These are phyloP conservation scores for Noctuana brunneofusca DNA, from an alignment of 2,888 invertebrate genomes.

Conservation along the genomic window DNA sequence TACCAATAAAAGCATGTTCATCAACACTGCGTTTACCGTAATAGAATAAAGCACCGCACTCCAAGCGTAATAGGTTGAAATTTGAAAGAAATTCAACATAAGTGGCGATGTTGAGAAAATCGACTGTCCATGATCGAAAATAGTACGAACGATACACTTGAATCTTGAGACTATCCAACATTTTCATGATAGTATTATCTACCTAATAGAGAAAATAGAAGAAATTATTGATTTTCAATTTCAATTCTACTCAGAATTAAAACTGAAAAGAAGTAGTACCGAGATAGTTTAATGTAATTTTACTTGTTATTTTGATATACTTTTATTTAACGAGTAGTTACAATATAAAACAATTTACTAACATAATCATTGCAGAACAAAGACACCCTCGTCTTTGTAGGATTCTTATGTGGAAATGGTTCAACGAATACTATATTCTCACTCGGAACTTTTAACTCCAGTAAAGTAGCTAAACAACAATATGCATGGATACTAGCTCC, in stretches of 20 bases:
- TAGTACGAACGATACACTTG: slow-evolving; percentile 77
- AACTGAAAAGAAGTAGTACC: too few species aligned
- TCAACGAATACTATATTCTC: slow-evolving; percentile 84
- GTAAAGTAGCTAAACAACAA: slow-evolving; percentile 84
- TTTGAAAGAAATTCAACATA: slow-evolving; percentile 77
- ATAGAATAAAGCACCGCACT: slow-evolving; percentile 82
- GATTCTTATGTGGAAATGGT: slow-evolving; percentile 67
- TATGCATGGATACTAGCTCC: slow-evolving; percentile 86
- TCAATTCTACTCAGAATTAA: too few species aligned
- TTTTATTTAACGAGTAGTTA: not conserved
- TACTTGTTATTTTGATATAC: too few species aligned
- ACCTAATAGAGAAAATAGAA: slow-evolving; percentile 56
- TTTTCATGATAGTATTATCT: slow-evolving; percentile 72
- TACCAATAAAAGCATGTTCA: slow-evolving; percentile 69
- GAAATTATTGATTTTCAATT: too few species aligned
- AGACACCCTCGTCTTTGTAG: slow-evolving; percentile 57
- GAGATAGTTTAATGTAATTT: too few species aligned
- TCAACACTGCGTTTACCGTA: slow-evolving; percentile 78
- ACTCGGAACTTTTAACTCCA: slow-evolving; percentile 82
- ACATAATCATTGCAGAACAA: slow-evolving; percentile 65
- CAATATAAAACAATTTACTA: slow-evolving; percentile 44
- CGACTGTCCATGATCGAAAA: slow-evolving; percentile 79
- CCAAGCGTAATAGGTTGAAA: slow-evolving; percentile 63
- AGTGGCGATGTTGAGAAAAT: slow-evolving; percentile 54
- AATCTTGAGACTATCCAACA: slow-evolving; percentile 66